Conservation (phyloP, 2,888 invertebrate genomes). For the Cryptocephalus primarius region DNA sequence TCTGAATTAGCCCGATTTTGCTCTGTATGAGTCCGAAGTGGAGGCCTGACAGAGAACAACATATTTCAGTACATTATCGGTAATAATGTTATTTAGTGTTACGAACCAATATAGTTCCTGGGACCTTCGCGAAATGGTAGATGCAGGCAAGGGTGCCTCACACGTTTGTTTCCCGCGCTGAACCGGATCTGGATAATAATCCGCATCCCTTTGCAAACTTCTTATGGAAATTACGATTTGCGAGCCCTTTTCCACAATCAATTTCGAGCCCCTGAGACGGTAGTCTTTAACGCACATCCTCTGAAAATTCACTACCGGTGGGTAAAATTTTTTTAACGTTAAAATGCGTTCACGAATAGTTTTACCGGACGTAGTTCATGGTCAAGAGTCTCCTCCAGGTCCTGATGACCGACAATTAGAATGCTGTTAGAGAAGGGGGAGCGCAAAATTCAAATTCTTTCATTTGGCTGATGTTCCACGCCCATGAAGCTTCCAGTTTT, state of each 20-base stretch:
- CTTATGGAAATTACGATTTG: background rate
- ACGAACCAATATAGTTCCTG: constrained; percentile 1
- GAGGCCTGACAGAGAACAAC: constrained; percentile 2
- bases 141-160: background rate
- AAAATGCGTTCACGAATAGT: too few species aligned
- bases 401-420: too few species aligned
- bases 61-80: background rate
- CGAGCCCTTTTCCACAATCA: constrained; percentile 1
- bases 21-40: constrained; percentile 4
- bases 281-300: constrained; percentile 1
- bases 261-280: constrained; percentile 1
- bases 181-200: background rate
- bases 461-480: too few species aligned
- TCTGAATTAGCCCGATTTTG: constrained; percentile 2
- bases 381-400: too few species aligned
- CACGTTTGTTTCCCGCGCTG: background rate
- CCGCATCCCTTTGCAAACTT: constrained; percentile 1
- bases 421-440: too few species aligned
- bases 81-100: too few species aligned
- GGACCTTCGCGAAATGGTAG: constrained; percentile 2
- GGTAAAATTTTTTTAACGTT: background rate
- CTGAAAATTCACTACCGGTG: background rate
- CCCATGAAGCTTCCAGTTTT: too few species aligned
- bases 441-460: too few species aligned
- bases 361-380: too few species aligned